Evolutionary conservation across 2,797 vertebrate species (phyloP).

Genomic region (Trachops cirrhosus): DNA sequence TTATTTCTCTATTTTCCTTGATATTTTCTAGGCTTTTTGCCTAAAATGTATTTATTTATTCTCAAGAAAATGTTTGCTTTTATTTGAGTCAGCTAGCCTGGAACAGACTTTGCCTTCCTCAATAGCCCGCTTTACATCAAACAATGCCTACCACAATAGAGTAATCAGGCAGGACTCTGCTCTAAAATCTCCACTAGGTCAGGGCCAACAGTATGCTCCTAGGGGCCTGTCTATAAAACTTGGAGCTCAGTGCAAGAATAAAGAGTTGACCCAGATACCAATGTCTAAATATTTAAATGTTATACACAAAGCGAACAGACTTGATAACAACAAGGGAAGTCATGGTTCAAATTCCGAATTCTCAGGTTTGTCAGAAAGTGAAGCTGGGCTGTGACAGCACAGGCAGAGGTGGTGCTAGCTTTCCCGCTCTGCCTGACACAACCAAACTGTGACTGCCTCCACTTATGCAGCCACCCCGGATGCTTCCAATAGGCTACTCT

Average conservation of each 20-base stretch:
- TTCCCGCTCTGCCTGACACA: neutral
- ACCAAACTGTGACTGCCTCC: neutral
- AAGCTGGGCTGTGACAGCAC: neutral
- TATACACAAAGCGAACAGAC: neutral
- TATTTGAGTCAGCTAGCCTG: neutral
- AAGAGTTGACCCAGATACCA: neutral
- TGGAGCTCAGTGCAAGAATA: neutral
- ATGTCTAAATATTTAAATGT: neutral
- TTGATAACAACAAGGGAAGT: neutral
- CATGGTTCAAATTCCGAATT: neutral
- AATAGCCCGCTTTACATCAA: neutral
- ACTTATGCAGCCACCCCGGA: no score
- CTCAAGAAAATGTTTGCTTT: neutral
- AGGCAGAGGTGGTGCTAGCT: neutral
- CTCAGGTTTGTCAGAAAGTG: neutral
- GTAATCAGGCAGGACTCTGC: neutral
- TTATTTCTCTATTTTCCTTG: neutral
- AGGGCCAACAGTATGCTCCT: neutral
- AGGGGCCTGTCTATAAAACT: neutral
- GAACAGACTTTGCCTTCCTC: neutral
- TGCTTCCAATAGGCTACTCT: neutral
- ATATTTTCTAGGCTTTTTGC: neutral
- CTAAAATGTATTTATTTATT: neutral
- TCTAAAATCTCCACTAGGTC: neutral
- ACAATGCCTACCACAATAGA: neutral